Conservation (phyloP, 2,888 invertebrate species). For the Melinaea marsaeus region DNA sequence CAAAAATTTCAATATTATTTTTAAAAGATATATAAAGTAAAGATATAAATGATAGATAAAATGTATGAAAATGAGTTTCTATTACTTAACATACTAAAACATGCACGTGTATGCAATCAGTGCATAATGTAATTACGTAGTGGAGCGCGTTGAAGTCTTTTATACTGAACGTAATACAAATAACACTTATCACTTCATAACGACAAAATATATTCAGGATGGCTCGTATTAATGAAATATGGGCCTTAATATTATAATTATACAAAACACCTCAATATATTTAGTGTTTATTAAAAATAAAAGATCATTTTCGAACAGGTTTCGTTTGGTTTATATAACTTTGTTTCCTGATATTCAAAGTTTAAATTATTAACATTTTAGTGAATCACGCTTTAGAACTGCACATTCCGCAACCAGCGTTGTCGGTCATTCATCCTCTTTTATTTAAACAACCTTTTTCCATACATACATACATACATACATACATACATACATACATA, state of each 20-base stretch:
- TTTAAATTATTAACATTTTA: not conserved
- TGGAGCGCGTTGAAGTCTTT: constrained; percentile 31
- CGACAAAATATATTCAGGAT: too few relatives aligned
- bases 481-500: not conserved
- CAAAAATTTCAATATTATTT: too few relatives aligned
- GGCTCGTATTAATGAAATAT: too few relatives aligned
- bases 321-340: not conserved
- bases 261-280: not conserved
- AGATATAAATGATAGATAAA: too few relatives aligned
- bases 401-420: constrained; percentile 51
- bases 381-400: constrained; percentile 24
- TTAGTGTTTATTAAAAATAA: not conserved
- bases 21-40: too few relatives aligned
- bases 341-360: not conserved
- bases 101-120: not conserved
- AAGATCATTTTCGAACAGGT: not conserved
- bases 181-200: not conserved
- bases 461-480: not conserved
- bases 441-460: not conserved
- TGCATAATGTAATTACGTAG: not conserved
- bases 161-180: constrained; percentile 7
- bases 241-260: too few relatives aligned
- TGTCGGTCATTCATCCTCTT: constrained; percentile 66
- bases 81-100: not conserved
- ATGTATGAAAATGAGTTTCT: not conserved